Evolutionary conservation across 2,113 vertebrate species (phyloP), one percentile per base, ranked within the genome.

Genomic region (Sinocyclocheilus rhinocerous): DNA sequence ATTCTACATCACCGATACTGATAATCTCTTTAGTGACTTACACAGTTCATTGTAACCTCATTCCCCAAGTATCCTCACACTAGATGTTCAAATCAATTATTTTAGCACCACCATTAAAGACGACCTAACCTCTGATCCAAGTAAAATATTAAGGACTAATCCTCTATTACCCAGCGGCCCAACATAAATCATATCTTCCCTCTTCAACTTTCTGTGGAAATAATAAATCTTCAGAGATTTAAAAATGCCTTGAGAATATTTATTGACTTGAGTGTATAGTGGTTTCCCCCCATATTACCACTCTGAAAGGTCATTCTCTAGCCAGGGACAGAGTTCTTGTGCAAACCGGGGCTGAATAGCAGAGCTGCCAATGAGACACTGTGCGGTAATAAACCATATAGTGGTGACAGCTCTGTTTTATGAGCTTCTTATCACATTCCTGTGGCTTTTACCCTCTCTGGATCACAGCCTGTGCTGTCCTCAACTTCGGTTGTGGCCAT

Each of bases 371-470:
- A 48, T 42, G 72, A 77, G 52, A 69, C 67, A 79, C 36, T 67
- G 76, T 61, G 52, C 36, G 42, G 13, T 63, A 45, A 87, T 87
- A 76, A 87, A 75, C 48, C 57, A 86, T 83, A 42, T 52, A 86
- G 50, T 39, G 57, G 33, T 73, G 50, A 76, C 52, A 61, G 69
- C 59, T 86, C 72, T 81, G 52, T 72, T 84, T 81, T 84, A 86
- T 89, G 76, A 75, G 81, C 69, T 61, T 67, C 67, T 87, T 86
- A 85, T 78, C 78, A 65, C 79, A 81, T 55, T 63, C 12, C 76
- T 61, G 67, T 67, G 48, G 50, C 65, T 87, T 50, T 80, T 72
- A 59, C n/a, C n/a, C 67, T 24, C 80, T 77, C 24, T 57, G 85
- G 26, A 70, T 80, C 42, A 73, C 36, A 33, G 48, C 8, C 63